Conservation (phyloP, 1,140 invertebrate species). For the Galleria mellonella region DNA sequence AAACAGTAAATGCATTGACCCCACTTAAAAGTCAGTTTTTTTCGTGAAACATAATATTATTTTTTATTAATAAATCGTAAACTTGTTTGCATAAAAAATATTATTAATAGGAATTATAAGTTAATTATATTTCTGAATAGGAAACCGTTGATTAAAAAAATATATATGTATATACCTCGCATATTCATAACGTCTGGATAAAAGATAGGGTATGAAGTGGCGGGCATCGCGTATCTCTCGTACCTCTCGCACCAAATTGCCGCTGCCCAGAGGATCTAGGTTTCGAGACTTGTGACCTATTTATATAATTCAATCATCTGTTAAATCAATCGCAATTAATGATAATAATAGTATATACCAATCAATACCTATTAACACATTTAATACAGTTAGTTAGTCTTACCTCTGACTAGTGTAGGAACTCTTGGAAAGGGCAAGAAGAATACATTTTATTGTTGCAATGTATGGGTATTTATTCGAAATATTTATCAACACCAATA, state of each 20-base stretch:
- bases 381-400: too few species aligned
- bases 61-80: too few species aligned
- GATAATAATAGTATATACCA: too few species aligned
- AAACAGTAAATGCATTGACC: too few species aligned
- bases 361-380: too few species aligned
- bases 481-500: constrained; percentile 15
- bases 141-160: neutral
- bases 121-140: too few species aligned
- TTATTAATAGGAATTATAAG: too few species aligned
- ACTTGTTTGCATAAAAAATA: too few species aligned
- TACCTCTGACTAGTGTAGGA: constrained; percentile 7
- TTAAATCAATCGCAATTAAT: neutral
- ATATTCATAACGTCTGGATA: constrained; percentile 39
- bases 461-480: constrained; percentile 20
- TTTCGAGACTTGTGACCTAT: constrained; percentile 42
- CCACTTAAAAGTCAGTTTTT: too few species aligned
- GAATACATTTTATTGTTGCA: constrained; percentile 16
- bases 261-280: constrained; percentile 40
- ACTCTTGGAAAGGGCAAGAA: constrained; percentile 3
- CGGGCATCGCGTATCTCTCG: constrained; percentile 44
- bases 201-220: constrained; percentile 33
- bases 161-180: constrained; percentile 22
- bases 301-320: neutral
- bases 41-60: too few species aligned
- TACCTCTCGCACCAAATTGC: constrained; percentile 39